Evolutionary conservation across 2,797 vertebrate genomes (phyloP), one percentile per base, ranked within the genome.

Genomic region (Lepus townsendii): DNA sequence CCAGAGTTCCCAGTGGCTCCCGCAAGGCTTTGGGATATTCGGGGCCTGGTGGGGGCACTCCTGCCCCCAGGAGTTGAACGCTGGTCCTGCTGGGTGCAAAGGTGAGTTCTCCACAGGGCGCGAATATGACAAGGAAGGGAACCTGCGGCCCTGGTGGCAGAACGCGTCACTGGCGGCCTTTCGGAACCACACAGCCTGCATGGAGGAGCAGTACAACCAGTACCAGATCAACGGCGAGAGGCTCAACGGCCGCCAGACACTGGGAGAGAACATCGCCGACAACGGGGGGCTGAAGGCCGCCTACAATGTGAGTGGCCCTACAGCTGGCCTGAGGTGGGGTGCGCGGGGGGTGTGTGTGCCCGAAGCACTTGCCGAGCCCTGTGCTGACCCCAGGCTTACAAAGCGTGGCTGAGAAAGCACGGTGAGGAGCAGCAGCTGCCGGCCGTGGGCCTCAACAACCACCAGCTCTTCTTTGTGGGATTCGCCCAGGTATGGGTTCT

Each of bases 191-290:
- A 99, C 99, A 0, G 99, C 99, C 54, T 99, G 99, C 92, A 99
- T 99, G 99, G 98, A 98, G 1, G 99, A 99, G 68, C 99, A 99
- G 98, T 99, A 99, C 73, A 97, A 97, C 84, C 98, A 93, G 96
- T 99, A 99, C 98, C 98, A 98, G 0, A 98, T 99, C 96, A 99
- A 99, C 1, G 99, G 98, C 0, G 99, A 99, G 94, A 99, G 98
- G 83, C 98, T 99, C 95, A 99, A 99, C 0, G 99, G 99, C 35
- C 99, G 99, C 76, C 99, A 99, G 98, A 99, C 99, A 0, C 98
- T 99, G 3, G 99, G 99, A 10, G 99, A 99, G 97, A 99, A 99
- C 98, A 99, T 99, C 0, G 99, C 99, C 0, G 99, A 99, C 97
- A 99, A 99, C 0, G 99, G 99, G 1, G 99, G 99, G 0, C 98